Conservation (phyloP, 2,797 vertebrate genomes). For the Taeniopygia guttata region DNA sequence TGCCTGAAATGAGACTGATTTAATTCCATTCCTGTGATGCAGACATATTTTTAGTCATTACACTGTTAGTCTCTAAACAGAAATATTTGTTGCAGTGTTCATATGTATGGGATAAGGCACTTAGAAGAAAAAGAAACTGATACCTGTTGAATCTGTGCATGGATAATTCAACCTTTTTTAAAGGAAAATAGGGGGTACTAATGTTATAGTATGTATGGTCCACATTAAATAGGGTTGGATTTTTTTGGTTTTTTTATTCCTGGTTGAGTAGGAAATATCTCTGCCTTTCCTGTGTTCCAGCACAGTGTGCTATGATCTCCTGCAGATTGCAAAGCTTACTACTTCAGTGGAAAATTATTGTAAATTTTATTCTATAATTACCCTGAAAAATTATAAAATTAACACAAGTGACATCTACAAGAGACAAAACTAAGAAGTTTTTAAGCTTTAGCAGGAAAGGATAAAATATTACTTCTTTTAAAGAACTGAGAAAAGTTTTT, state of each 20-base stretch:
- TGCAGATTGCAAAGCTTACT: not conserved
- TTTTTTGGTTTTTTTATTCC: not conserved
- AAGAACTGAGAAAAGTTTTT: not conserved
- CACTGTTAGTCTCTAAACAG: not conserved
- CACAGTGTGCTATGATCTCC: not conserved
- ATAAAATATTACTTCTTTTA: not conserved
- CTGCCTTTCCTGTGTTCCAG: not conserved
- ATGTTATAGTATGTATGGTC: rapidly evolving
- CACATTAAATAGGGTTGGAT: not conserved
- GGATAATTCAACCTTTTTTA: not conserved
- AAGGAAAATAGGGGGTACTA: not conserved
- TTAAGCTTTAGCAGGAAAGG: not conserved
- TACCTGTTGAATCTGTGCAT: not conserved
- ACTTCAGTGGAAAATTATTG: not conserved
- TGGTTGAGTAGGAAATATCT: not conserved
- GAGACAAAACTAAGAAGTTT: not conserved
- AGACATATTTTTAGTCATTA: not conserved
- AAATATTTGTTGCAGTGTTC: not conserved
- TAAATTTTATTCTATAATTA: not conserved
- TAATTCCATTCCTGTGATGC: not conserved
- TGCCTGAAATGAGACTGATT: not conserved
- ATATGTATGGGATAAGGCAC: too few species aligned
- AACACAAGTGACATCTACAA: not conserved
- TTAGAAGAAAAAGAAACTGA: not conserved
- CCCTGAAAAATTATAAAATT: not conserved